Conservation (phyloP, 2,797 vertebrate genomes). For the Thripadectes ignobilis region DNA sequence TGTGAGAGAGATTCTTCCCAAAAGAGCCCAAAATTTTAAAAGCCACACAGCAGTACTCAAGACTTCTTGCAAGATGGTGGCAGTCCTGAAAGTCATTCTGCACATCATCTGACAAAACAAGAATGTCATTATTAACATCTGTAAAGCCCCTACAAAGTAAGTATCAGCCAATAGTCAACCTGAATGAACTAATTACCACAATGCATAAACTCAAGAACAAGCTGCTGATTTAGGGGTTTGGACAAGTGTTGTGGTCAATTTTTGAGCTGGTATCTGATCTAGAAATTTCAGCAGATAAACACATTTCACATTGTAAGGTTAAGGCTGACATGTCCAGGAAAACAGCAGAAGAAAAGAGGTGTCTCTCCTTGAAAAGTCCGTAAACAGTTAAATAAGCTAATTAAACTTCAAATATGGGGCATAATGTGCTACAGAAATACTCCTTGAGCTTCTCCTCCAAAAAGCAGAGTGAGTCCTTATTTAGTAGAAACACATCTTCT, state of each 20-base stretch:
- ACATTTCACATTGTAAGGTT: neutral
- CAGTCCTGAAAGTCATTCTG: neutral
- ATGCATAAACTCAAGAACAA: neutral
- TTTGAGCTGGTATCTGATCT: neutral
- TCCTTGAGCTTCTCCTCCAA: neutral
- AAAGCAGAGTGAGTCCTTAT: neutral
- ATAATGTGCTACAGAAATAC: neutral
- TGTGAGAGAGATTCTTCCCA: neutral
- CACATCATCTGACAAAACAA: fast-evolving
- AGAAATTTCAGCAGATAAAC: neutral
- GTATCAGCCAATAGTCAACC: neutral
- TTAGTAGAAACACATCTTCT: neutral
- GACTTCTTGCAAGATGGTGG: neutral
- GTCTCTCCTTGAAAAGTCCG: neutral
- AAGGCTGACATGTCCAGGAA: neutral
- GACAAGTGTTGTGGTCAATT: neutral
- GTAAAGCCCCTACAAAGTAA: neutral
- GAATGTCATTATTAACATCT: neutral
- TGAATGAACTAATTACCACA: neutral
- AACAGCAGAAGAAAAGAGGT: neutral
- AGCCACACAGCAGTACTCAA: neutral
- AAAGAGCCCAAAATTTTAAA: neutral
- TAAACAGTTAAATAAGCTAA: neutral
- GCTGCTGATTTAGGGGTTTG: neutral
- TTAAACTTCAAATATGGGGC: neutral